Conservation (phyloP, 2,888 invertebrate species). For the Aspidiotus rigidus region DNA sequence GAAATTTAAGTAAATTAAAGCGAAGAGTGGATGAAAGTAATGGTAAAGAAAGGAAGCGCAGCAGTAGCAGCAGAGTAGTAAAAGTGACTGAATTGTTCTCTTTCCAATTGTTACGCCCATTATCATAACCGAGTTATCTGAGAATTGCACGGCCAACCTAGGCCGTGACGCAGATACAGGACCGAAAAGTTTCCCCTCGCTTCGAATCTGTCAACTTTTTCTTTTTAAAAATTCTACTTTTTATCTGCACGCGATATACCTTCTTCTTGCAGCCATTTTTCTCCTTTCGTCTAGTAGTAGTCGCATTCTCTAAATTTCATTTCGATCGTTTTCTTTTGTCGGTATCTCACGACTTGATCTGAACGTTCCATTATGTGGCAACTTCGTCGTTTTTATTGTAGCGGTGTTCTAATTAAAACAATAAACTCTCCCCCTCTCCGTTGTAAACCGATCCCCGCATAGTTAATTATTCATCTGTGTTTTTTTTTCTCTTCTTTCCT, state of each 20-base stretch:
- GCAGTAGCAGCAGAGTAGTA: background rate
- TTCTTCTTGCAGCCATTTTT: background rate
- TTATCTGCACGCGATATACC: constrained; percentile 7
- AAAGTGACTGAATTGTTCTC: constrained; percentile 22
- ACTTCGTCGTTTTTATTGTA: constrained; percentile 9
- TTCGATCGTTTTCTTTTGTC: constrained; percentile 26
- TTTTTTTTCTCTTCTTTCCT: background rate
- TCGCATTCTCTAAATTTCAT: constrained; percentile 7
- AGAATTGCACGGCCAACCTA: constrained; percentile 9
- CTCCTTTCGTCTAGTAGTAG: background rate
- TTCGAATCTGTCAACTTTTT: constrained; percentile 11
- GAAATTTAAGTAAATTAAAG: constrained; percentile 27
- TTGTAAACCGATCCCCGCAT: background rate
- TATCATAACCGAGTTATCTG: constrained; percentile 32
- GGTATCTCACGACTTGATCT: constrained; percentile 19
- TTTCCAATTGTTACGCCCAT: constrained; percentile 33
- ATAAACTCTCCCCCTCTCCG: constrained; percentile 1
- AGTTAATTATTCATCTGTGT: background rate
- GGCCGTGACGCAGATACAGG: background rate
- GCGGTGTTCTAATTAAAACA: constrained; percentile 15
- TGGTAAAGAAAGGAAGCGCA: constrained; percentile 3
- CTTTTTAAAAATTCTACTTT: constrained; percentile 10
- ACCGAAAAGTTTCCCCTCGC: constrained; percentile 9
- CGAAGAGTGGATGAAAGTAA: constrained; percentile 10
- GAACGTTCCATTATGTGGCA: constrained; percentile 7